Conservation (phyloP, 1,140 invertebrate species). For the Hypothenemus hampei region DNA sequence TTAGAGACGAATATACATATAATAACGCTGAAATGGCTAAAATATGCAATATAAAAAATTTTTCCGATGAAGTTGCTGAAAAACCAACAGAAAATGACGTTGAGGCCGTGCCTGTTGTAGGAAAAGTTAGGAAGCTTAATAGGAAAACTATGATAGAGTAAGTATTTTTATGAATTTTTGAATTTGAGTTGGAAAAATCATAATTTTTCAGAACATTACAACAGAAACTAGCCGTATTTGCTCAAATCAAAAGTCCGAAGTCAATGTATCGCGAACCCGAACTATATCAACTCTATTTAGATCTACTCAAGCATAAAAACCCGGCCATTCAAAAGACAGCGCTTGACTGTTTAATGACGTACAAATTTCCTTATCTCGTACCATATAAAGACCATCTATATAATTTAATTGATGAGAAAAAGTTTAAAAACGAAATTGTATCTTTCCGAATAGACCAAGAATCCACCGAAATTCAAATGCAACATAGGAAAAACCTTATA, state of each 20-base stretch:
- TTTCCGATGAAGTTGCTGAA: background rate
- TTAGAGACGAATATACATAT: conserved; percentile 49
- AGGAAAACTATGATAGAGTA: conserved; percentile 32
- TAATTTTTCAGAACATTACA: conserved; percentile 58
- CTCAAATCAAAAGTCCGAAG: conserved; percentile 75
- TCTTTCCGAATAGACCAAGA: conserved; percentile 72
- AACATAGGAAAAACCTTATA: conserved; percentile 71
- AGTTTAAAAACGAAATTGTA: conserved; percentile 77
- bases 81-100: conserved; percentile 40
- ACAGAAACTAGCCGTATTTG: conserved; percentile 69
- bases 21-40: conserved; percentile 48
- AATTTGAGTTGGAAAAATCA: too few species aligned
- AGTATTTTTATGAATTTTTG: too few species aligned
- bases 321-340: conserved; percentile 75
- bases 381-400: conserved; percentile 75
- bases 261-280: conserved; percentile 70
- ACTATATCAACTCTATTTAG: conserved; percentile 67
- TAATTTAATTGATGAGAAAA: conserved; percentile 78
- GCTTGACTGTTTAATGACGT: conserved; percentile 78
- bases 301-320: conserved; percentile 75
- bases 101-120: conserved; percentile 34
- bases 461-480: conserved; percentile 58
- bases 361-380: conserved; percentile 70
- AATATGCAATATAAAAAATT: conserved; percentile 47
- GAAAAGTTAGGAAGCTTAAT: conserved; percentile 33